These are phyloP conservation scores for Hypanus sabinus DNA, from an alignment of 2,113 vertebrate species.

Conservation along the genomic window DNA sequence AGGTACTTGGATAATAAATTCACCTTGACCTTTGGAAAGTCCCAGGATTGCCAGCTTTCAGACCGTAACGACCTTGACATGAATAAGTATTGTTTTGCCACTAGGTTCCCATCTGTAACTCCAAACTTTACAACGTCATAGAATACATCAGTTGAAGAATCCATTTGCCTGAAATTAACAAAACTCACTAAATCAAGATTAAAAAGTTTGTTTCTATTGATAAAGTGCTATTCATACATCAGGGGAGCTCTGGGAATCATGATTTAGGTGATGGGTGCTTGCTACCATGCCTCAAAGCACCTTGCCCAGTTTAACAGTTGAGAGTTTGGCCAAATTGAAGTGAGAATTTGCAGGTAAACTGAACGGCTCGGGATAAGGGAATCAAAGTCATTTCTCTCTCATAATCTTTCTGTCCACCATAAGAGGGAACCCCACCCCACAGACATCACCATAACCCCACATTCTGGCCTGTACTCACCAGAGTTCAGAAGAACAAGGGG, in stretches of 20 bases:
- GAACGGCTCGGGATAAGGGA: not conserved
- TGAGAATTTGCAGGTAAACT: not conserved
- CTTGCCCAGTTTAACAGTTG: not conserved
- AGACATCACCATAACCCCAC: not conserved
- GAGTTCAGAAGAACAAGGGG: too few species aligned
- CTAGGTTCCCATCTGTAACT: not conserved
- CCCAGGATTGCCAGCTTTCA: not conserved
- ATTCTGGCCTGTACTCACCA: too few species aligned
- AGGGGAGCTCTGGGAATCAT: not conserved
- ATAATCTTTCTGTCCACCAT: not conserved
- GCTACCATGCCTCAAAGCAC: not conserved
- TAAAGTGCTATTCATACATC: not conserved
- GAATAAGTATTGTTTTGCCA: not conserved
- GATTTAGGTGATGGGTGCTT: not conserved
- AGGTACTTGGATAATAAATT: too few species aligned
- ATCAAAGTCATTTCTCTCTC: not conserved
- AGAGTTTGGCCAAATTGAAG: not conserved
- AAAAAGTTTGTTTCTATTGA: not conserved
- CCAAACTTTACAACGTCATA: not conserved
- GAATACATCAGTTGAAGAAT: not conserved
- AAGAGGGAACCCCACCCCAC: not conserved
- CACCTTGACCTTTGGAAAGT: not conserved
- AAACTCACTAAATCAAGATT: not conserved
- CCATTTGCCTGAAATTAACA: not conserved
- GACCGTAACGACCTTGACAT: not conserved